A percentile compares a stretch with the other conserved stretches of the same genome.
Conservation (phyloP, 2,888 invertebrate genomes). For the Drosophila percnosoma region DNA sequence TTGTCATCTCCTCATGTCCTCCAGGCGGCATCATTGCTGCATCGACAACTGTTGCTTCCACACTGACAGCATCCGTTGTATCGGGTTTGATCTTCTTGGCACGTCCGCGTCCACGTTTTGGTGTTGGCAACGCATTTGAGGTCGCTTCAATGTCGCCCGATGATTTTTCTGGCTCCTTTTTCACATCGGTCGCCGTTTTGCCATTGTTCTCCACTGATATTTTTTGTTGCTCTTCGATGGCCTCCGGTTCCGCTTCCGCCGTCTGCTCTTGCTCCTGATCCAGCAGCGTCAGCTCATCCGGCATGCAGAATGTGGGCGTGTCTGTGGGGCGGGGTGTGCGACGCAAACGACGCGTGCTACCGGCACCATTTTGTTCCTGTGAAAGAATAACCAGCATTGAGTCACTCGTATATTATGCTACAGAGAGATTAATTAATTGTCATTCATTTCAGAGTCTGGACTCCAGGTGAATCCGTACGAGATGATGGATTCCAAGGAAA, state of each 20-base stretch:
- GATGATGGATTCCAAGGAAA: not conserved
- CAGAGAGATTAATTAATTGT: not conserved
- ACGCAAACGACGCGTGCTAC: constrained; percentile 70
- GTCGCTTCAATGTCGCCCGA: constrained; percentile 5
- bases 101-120: constrained; percentile 77
- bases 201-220: constrained; percentile 10
- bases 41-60: constrained; percentile 6
- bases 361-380: constrained; percentile 59
- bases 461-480: constrained; percentile 20
- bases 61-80: constrained; percentile 21
- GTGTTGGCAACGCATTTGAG: constrained; percentile 24
- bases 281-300: constrained; percentile 19
- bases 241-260: not conserved
- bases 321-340: constrained; percentile 72
- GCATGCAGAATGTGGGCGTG: constrained; percentile 23
- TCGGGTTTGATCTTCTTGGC: constrained; percentile 69
- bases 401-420: not conserved
- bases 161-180: constrained; percentile 60
- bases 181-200: constrained; percentile 37
- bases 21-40: constrained; percentile 5
- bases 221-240: constrained; percentile 5
- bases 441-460: not conserved
- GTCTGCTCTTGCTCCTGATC: not conserved
- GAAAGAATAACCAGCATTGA: constrained; percentile 3
- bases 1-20: constrained; percentile 20